A percentile compares a stretch with the other conserved stretches of the same genome.
phyloP scores from a whole-genome alignment of 2,113 vertebrate species.

The Muntiacus muntjak region DNA sequence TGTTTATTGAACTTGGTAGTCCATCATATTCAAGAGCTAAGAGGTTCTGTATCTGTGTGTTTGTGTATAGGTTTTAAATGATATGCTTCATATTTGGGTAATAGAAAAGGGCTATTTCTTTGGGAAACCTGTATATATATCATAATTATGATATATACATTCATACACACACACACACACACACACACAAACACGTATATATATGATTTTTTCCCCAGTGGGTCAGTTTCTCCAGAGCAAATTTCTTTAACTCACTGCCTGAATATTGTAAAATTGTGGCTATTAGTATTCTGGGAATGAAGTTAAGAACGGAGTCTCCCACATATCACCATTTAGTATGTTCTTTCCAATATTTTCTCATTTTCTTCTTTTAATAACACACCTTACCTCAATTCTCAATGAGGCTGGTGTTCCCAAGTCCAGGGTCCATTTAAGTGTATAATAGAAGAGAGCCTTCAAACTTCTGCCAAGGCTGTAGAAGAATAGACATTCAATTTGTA shows the following conservation, averaged over 20 bases:
- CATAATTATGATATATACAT: neutral
- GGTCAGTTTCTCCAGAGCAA: neutral
- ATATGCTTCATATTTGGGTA: neutral
- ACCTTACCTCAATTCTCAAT: neutral
- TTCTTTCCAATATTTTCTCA: neutral
- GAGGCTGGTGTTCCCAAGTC: neutral
- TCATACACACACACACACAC: neutral
- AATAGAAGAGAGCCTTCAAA: slow-evolving; percentile 2
- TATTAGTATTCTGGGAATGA: neutral
- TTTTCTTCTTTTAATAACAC: neutral
- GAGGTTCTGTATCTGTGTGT: neutral
- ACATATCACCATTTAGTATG: neutral
- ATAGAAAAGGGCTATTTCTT: neutral
- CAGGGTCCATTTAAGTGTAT: neutral
- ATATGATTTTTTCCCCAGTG: neutral
- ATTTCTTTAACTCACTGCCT: neutral
- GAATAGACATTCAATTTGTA: neutral
- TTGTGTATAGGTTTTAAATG: neutral
- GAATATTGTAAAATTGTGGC: neutral
- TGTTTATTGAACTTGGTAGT: neutral
- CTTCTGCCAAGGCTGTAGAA: neutral
- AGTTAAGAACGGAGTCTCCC: neutral
- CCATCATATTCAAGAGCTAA: neutral
- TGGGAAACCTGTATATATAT: neutral
- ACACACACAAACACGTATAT: too few relatives aligned